A percentile compares a stretch with the other conserved stretches of the same genome.
Conservation (phyloP, 2,888 invertebrate genomes). For the Tetanocera ferruginea region DNA sequence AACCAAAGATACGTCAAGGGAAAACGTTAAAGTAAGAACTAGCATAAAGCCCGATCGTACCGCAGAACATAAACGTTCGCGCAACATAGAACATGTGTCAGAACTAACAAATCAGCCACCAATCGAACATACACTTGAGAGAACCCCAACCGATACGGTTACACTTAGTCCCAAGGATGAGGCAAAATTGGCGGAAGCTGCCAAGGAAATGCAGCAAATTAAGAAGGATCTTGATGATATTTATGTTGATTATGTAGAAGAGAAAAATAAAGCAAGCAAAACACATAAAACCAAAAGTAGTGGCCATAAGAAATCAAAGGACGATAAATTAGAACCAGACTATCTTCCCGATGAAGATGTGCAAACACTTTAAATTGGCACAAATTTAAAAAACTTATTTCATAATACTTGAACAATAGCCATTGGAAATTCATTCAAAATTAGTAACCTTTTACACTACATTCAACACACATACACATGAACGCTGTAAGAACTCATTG, state of each 20-base stretch:
- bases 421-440: conserved; percentile 47
- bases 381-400: neutral
- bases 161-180: neutral
- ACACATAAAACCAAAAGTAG: neutral
- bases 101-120: neutral
- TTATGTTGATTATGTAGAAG: neutral
- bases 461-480: neutral
- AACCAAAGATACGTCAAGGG: neutral
- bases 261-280: neutral
- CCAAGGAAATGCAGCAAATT: neutral
- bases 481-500: conserved; percentile 19
- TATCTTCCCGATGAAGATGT: conserved; percentile 3
- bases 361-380: neutral
- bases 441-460: neutral
- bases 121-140: conserved; percentile 44
- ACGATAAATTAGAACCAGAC: neutral
- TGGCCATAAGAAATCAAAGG: neutral
- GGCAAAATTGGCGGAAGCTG: neutral
- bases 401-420: neutral
- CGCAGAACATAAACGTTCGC: conserved; percentile 8
- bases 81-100: neutral
- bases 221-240: neutral
- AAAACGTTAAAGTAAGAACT: neutral
- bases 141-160: conserved; percentile 42
- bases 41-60: neutral